Evolutionary conservation across 92 coral and sea anemone genomes (phyloP), one percentile per base, ranked within the genome.

Genomic region (Umimayanthus kanabou): DNA sequence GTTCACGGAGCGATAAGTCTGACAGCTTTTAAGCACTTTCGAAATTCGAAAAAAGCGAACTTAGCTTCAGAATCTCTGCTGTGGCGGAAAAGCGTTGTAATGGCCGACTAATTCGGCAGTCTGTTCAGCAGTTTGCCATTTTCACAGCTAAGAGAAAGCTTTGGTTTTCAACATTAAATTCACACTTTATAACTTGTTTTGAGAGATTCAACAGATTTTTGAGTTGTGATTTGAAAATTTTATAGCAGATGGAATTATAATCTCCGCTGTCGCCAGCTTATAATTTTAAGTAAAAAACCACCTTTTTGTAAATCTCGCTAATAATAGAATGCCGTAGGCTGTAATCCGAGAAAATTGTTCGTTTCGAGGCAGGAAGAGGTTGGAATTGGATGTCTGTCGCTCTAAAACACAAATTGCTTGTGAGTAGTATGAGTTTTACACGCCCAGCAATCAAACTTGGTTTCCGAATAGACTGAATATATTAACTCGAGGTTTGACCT

Each of bases 401-500:
- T 16, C 22, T 22, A 22, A n/a, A 33, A 45, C 9, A 40, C 11
- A 42, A 79, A 16, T 47, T 77, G 26, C 65, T 42, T 40, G 55
- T 39, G 50, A 43, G 26, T 20, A 9, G 40, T 76, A 40, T 30
- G 28, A 9, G 25, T 23, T 72, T 72, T 26, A 77, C 81, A 77
- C 81, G 16, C 81, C 81, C 81, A 8, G n/a, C 26, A 75, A 77
- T 25, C 81, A 43, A 43, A 77, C 30, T 23, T 47, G 61, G 28
- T 22, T 47, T 45, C 29, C 37, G 25, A 77, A 26, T 77, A 22
- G 20, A 77, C 81, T n/a, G 81, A 47, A 77, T 47, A 42, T 45
- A 42, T 49, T 20, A 77, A 22, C 11, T 43, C 22, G 7, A 39
- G 37, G 64, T 47, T 47, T 77, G 81, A 77, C 81, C 81, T 77